Evolutionary conservation across 2,888 invertebrate species (phyloP).

Genomic region (Entomobrya proxima): DNA sequence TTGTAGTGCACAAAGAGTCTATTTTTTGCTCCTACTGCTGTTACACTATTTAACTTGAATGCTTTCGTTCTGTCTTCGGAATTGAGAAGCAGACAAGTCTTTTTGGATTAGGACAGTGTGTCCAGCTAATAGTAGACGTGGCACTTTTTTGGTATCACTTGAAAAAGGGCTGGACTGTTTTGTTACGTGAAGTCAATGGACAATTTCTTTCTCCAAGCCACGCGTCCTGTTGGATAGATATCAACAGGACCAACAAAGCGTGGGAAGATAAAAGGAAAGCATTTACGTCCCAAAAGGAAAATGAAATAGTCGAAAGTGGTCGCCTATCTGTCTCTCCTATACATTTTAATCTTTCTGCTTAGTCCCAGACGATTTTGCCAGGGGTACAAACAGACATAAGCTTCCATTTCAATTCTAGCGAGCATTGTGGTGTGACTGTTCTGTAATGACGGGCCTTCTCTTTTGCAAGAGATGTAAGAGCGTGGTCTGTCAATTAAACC

Average conservation of each 20-base stretch:
- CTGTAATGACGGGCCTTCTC: not conserved
- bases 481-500: conserved; percentile 14
- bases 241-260: conserved; percentile 44
- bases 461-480: not conserved
- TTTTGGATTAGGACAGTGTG: conserved; percentile 9
- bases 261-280: conserved; percentile 32
- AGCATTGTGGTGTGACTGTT: conserved; percentile 2
- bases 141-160: not conserved
- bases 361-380: not conserved
- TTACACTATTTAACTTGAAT: not conserved
- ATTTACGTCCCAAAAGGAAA: conserved; percentile 47
- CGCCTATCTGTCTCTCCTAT: not conserved
- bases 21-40: not conserved
- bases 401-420: not conserved
- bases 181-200: conserved; percentile 39
- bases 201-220: conserved; percentile 2
- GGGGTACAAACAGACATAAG: not conserved
- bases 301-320: conserved; percentile 54
- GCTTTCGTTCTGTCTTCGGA: not conserved
- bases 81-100: not conserved
- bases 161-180: not conserved
- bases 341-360: conserved; percentile 50
- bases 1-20: not conserved
- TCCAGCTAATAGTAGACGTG: not conserved
- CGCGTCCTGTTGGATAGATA: not conserved